Evolutionary conservation across 2,797 vertebrate species (phyloP).

Genomic region (Lagorchestes hirsutus): DNA sequence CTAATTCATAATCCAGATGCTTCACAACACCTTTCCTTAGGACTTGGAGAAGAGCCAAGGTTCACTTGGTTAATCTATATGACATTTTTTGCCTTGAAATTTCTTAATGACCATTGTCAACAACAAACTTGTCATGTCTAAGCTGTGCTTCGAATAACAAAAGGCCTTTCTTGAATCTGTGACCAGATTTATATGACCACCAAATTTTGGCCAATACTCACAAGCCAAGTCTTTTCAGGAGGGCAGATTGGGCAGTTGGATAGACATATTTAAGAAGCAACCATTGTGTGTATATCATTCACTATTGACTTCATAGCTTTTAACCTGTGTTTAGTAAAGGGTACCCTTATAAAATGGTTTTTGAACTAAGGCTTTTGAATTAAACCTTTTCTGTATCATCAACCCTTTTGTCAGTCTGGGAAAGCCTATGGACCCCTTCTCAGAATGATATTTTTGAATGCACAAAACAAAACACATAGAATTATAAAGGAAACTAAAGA

Average conservation of each 20-base stretch:
- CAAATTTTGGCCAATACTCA: neutral
- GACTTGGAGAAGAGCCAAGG: conserved; percentile 7
- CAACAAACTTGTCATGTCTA: neutral
- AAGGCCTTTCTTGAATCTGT: neutral
- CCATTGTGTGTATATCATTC: neutral
- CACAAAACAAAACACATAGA: neutral
- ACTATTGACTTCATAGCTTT: neutral
- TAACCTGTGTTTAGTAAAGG: neutral
- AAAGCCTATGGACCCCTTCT: neutral
- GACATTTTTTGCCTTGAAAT: neutral
- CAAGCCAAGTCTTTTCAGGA: neutral
- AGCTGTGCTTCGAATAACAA: neutral
- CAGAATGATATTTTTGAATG: neutral
- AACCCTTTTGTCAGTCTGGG: neutral
- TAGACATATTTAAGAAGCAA: neutral
- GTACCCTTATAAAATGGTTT: neutral
- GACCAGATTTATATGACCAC: neutral
- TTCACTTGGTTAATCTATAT: neutral
- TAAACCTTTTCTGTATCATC: neutral
- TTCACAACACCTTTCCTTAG: neutral
- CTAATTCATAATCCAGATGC: neutral
- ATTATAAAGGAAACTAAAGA: neutral
- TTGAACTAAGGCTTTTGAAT: neutral
- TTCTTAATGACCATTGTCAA: neutral
- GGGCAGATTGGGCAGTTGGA: neutral